These are phyloP conservation scores for Pegoplata infirma DNA, from an alignment of 2,888 invertebrate species.

Conservation along the genomic window DNA sequence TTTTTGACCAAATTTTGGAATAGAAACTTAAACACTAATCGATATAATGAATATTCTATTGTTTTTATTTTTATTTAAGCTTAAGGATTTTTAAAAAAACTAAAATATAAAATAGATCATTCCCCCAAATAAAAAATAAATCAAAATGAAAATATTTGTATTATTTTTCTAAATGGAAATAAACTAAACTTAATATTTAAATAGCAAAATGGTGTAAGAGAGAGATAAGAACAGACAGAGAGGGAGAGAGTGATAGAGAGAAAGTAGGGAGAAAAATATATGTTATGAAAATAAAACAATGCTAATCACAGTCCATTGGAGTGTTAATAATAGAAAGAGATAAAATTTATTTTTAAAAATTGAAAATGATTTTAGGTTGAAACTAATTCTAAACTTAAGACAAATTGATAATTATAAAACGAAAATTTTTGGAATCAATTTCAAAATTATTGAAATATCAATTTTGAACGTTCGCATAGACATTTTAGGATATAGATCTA, in stretches of 20 bases:
- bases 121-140: constrained; percentile 40
- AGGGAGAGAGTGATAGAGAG: too few relatives aligned
- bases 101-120: constrained; percentile 38
- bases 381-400: neutral
- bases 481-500: too few relatives aligned
- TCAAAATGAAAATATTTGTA: constrained; percentile 4
- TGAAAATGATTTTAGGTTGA: neutral
- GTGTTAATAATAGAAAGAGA: constrained; percentile 36
- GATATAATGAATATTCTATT: constrained; percentile 17
- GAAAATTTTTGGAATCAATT: too few relatives aligned
- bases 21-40: constrained; percentile 39
- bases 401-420: too few relatives aligned
- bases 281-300: too few relatives aligned
- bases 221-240: too few relatives aligned
- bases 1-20: constrained; percentile 31
- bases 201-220: neutral
- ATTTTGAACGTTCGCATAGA: too few relatives aligned
- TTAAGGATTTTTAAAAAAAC: constrained; percentile 48
- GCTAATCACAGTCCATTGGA: constrained; percentile 67
- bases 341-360: neutral
- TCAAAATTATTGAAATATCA: too few relatives aligned
- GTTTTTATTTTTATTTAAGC: constrained; percentile 12
- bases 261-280: too few relatives aligned
- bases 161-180: constrained; percentile 18
- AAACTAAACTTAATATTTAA: constrained; percentile 13